A percentile compares a stretch with the other conserved stretches of the same genome.
Evolutionary conservation across 1,140 invertebrate genomes (phyloP).

Genomic region (Hyposmocoma kahamanoa): DNA sequence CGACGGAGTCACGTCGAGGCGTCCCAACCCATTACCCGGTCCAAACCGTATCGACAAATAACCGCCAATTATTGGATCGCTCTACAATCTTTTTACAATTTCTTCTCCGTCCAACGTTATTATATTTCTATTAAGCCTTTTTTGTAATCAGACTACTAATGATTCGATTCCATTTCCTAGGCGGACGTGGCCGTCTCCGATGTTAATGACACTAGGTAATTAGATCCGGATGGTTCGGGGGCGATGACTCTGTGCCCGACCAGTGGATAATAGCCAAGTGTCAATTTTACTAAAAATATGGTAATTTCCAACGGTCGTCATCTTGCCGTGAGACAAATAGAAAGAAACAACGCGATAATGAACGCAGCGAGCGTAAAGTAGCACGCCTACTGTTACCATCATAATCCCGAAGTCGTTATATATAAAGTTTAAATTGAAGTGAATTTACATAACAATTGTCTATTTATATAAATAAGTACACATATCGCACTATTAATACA

Average conservation of each 20-base stretch:
- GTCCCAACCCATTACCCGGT: constrained; percentile 63
- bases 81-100: constrained; percentile 74
- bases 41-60: constrained; percentile 71
- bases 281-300: constrained; percentile 66
- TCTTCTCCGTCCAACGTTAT: constrained; percentile 65
- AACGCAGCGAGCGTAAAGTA: no score
- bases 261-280: constrained; percentile 51
- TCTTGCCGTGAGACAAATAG: no score
- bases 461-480: no score
- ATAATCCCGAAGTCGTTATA: no score
- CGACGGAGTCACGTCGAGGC: constrained; percentile 52
- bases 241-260: constrained; percentile 57
- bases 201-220: constrained; percentile 70
- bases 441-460: no score
- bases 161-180: constrained; percentile 73
- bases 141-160: constrained; percentile 73
- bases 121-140: constrained; percentile 73
- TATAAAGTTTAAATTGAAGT: no score
- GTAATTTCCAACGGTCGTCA: constrained; percentile 45
- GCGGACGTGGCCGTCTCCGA: constrained; percentile 66
- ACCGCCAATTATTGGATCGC: constrained; percentile 71
- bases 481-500: no score
- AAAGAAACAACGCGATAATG: no score
- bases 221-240: constrained; percentile 70
- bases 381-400: no score